phyloP scores from a whole-genome alignment of 2,797 vertebrate genomes.

The Anas georgica region DNA sequence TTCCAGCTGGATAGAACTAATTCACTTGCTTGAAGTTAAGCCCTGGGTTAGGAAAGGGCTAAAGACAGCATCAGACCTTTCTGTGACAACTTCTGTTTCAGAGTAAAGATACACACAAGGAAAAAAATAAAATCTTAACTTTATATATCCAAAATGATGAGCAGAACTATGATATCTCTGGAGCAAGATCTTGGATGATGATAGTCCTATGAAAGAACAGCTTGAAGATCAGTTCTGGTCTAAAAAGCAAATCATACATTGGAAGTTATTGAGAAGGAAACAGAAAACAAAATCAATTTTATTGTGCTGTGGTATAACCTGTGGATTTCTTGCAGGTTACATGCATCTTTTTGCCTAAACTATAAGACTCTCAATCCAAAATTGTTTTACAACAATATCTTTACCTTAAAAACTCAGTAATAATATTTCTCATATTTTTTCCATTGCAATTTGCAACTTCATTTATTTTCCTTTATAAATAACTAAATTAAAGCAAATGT shows the following conservation, averaged over 20 bases:
- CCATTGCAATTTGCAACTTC: background rate
- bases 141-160: background rate
- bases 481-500: background rate
- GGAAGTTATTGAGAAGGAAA: background rate
- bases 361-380: background rate
- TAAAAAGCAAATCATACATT: background rate
- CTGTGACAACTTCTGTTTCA: background rate
- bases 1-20: background rate
- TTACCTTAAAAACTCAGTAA: background rate
- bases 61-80: background rate
- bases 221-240: background rate
- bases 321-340: background rate
- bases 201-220: background rate
- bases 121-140: background rate
- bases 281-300: background rate
- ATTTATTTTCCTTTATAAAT: background rate
- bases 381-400: background rate
- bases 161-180: background rate
- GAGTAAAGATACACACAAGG: background rate
- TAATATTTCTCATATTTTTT: background rate
- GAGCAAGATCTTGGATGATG: background rate
- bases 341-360: background rate
- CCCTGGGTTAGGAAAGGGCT: rapidly evolving
- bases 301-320: background rate
- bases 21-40: background rate